Conservation (phyloP, 2,797 vertebrate species). For the Sebastes alutus region DNA sequence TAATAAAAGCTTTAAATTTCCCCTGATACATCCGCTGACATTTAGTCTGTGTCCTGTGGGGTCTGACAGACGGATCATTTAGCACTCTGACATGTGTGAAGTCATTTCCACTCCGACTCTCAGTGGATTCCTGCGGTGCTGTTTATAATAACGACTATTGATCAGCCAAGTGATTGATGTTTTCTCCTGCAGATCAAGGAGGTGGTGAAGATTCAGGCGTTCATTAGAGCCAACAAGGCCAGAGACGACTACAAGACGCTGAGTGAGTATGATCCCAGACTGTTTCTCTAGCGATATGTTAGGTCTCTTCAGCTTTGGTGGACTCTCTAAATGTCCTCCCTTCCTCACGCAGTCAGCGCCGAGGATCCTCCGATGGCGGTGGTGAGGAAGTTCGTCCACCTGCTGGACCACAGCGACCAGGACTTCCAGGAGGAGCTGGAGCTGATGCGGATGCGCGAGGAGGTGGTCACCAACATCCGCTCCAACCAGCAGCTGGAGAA, state of each 20-base stretch:
- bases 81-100: conserved; percentile 18
- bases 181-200: conserved; percentile 87
- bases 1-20: conserved; percentile 44
- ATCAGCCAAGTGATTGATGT: conserved; percentile 30
- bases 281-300: not conserved
- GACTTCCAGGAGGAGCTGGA: conserved; percentile 98
- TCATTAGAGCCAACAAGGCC: conserved; percentile 98
- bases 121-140: not conserved
- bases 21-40: conserved; percentile 13
- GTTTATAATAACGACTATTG: conserved; percentile 30
- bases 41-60: conserved; percentile 12
- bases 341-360: conserved; percentile 84
- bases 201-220: conserved; percentile 97
- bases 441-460: conserved; percentile 94
- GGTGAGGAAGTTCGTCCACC: conserved; percentile 96
- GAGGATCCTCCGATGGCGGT: conserved; percentile 95
- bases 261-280: conserved; percentile 84
- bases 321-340: not conserved
- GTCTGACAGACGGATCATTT: conserved; percentile 30
- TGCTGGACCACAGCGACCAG: conserved; percentile 97
- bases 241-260: conserved; percentile 98
- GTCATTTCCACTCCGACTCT: conserved; percentile 18
- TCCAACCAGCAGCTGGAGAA: conserved; percentile 98
- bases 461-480: conserved; percentile 96
- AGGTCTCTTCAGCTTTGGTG: not conserved